phyloP scores from a whole-genome alignment of 1,140 invertebrate species.

The Eumaeus atala region DNA sequence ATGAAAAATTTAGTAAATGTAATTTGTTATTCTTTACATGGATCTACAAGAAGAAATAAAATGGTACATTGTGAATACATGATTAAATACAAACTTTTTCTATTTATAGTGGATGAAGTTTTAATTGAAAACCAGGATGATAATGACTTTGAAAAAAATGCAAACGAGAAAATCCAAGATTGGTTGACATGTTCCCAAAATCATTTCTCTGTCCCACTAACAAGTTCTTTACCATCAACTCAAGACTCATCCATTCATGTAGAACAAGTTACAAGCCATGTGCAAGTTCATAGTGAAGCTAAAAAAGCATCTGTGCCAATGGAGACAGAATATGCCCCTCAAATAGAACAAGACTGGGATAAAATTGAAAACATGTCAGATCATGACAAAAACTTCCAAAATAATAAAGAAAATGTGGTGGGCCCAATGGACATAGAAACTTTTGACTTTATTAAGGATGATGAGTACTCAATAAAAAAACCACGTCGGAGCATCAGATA shows the following conservation, averaged over 20 bases:
- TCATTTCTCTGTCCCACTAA: constrained; percentile 47
- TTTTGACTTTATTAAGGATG: constrained; percentile 29
- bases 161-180: constrained; percentile 50
- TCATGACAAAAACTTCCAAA: constrained; percentile 29
- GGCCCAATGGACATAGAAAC: constrained; percentile 46
- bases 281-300: constrained; percentile 41
- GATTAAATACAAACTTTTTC: no score
- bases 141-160: constrained; percentile 27
- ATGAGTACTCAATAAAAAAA: constrained; percentile 38
- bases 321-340: constrained; percentile 26
- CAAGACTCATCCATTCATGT: constrained; percentile 31
- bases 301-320: constrained; percentile 30
- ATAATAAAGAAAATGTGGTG: constrained; percentile 39
- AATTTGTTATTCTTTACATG: no score
- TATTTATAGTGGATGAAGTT: constrained; percentile 50
- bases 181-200: constrained; percentile 59
- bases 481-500: constrained; percentile 57
- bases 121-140: constrained; percentile 24
- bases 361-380: constrained; percentile 55
- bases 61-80: no score
- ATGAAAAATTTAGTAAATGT: no score
- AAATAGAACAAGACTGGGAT: constrained; percentile 56
- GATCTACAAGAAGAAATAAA: no score
- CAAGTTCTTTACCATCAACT: constrained; percentile 32
- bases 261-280: constrained; percentile 35